Evolutionary conservation across 2,113 vertebrate species (phyloP).

Genomic region (Dipodomys spectabilis): DNA sequence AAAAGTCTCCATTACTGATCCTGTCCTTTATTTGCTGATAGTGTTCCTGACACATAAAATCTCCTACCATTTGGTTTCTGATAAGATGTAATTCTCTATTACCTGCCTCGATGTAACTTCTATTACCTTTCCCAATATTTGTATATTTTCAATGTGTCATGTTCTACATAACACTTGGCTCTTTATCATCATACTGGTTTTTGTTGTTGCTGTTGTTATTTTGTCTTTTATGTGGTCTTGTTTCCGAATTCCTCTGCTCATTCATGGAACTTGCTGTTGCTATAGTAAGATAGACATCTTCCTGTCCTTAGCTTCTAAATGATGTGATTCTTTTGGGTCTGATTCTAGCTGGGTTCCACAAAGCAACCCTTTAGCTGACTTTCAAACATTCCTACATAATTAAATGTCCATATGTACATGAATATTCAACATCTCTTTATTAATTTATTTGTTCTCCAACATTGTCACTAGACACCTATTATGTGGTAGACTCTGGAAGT

Average conservation of each 20-base stretch:
- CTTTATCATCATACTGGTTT: not conserved
- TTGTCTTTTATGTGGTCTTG: not conserved
- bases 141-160: not conserved
- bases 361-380: not conserved
- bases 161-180: not conserved
- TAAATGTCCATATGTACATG: not conserved
- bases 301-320: constrained; percentile 28
- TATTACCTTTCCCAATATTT: not conserved
- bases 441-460: constrained; percentile 32
- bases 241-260: constrained; percentile 41
- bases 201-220: not conserved
- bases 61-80: not conserved
- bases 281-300: not conserved
- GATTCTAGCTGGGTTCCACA: not conserved
- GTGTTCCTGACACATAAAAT: not conserved
- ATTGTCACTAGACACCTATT: constrained; percentile 18
- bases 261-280: constrained; percentile 1
- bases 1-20: constrained; percentile 10
- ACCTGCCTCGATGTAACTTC: not conserved
- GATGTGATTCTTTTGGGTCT: constrained; percentile 1
- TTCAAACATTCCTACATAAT: not conserved
- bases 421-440: constrained; percentile 46
- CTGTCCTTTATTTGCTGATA: constrained; percentile 4
- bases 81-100: constrained; percentile 45
- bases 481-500: not conserved